These are phyloP conservation scores for Cuniculus paca DNA, from an alignment of 2,797 vertebrate genomes.

Conservation along the genomic window DNA sequence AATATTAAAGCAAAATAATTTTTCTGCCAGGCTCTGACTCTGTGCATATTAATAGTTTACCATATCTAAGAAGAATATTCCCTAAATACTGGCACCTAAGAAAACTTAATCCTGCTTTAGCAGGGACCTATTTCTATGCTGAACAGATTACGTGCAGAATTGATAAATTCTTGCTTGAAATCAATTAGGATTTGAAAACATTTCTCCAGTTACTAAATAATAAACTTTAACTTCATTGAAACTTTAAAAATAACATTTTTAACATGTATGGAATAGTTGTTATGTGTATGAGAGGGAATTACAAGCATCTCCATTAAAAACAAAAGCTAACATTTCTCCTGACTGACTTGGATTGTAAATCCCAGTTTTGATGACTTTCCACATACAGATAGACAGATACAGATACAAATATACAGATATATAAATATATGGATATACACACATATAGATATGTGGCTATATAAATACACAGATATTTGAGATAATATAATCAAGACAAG, in stretches of 20 bases:
- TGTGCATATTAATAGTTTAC: background rate
- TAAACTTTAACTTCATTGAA: background rate
- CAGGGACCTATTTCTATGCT: background rate
- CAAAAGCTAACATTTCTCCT: background rate
- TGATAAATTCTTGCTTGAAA: background rate
- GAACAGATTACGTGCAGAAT: background rate
- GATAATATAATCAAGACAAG: background rate
- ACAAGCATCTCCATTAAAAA: background rate
- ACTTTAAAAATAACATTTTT: background rate
- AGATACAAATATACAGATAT: too few relatives aligned
- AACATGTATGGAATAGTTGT: background rate
- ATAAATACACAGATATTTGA: background rate
- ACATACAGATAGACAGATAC: background rate
- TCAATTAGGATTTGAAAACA: background rate
- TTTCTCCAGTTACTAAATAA: background rate
- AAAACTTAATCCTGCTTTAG: background rate
- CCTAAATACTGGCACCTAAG: background rate
- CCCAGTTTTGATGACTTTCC: background rate
- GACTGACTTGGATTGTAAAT: background rate
- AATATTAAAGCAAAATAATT: background rate
- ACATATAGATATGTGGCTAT: too few relatives aligned
- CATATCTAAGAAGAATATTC: background rate
- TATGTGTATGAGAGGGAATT: background rate
- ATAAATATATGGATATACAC: too few relatives aligned
- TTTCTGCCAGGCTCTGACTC: background rate